Evolutionary conservation across 2,888 invertebrate genomes (phyloP).

Genomic region (Zelleria hepariella): DNA sequence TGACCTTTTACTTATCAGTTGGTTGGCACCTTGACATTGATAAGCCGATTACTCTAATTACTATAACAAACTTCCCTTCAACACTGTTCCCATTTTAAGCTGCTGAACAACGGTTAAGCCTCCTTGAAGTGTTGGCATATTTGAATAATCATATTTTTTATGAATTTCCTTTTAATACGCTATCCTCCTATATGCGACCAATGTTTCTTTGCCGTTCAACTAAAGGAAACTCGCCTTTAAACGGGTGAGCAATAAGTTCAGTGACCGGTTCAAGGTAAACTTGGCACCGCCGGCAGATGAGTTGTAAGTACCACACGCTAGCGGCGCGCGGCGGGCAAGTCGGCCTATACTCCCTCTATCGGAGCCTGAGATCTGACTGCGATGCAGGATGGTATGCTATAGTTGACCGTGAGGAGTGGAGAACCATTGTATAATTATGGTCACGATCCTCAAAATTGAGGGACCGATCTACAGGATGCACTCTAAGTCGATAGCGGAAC

Average conservation of each 20-base stretch:
- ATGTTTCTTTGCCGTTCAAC: background rate
- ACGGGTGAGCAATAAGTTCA: background rate
- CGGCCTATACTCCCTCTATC: constrained; percentile 3
- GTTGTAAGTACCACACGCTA: constrained; percentile 4
- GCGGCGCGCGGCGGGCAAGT: constrained; percentile 3
- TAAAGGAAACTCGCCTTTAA: background rate
- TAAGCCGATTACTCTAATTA: background rate
- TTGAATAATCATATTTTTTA: background rate
- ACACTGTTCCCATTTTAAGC: background rate
- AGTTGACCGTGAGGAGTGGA: background rate
- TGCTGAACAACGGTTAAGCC: background rate
- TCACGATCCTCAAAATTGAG: no score
- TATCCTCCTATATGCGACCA: background rate
- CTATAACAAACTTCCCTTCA: background rate
- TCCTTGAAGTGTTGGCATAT: background rate
- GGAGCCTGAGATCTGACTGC: constrained; percentile 4
- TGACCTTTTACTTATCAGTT: background rate
- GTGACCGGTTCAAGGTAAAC: background rate
- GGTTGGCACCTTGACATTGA: background rate
- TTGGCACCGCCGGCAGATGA: constrained; percentile 1
- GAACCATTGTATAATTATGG: no score
- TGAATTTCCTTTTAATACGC: background rate
- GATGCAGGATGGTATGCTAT: background rate
- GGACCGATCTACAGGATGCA: no score
- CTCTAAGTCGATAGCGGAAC: no score